phyloP scores from a whole-genome alignment of 2,888 invertebrate species.

The Thyatira batis region DNA sequence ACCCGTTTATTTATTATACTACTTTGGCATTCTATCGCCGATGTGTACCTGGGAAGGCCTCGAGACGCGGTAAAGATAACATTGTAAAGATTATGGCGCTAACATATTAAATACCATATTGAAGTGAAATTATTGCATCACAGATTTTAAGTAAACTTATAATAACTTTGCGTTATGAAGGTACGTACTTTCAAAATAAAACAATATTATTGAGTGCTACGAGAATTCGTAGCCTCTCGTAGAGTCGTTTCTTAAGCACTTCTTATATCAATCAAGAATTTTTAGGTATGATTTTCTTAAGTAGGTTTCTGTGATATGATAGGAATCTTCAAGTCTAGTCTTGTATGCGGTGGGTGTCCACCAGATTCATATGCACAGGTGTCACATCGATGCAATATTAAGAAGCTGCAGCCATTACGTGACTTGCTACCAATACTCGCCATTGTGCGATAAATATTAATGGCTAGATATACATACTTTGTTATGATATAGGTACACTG shows the following conservation, averaged over 20 bases:
- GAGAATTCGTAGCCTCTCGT: neutral
- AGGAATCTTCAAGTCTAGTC: neutral
- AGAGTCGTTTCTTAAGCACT: neutral
- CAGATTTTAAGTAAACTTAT: too few relatives aligned
- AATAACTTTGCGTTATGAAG: too few relatives aligned
- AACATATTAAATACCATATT: neutral
- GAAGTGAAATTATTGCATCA: too few relatives aligned
- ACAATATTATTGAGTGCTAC: neutral
- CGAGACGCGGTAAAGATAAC: neutral
- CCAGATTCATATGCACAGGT: conserved; percentile 20
- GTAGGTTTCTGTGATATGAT: neutral
- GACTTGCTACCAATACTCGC: conserved; percentile 11
- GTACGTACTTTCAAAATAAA: too few relatives aligned
- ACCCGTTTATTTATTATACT: neutral
- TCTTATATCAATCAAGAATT: neutral
- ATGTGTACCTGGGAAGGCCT: neutral
- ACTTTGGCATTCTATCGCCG: neutral
- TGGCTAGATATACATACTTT: too few relatives aligned
- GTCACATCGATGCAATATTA: conserved; percentile 30
- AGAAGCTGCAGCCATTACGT: conserved; percentile 26
- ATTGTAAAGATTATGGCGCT: neutral
- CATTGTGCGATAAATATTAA: neutral
- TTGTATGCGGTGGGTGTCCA: neutral
- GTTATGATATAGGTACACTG: too few relatives aligned
- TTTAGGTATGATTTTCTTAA: neutral